phyloP scores from a whole-genome alignment of 2,113 vertebrate genomes.

The Brachyistius frenatus region DNA sequence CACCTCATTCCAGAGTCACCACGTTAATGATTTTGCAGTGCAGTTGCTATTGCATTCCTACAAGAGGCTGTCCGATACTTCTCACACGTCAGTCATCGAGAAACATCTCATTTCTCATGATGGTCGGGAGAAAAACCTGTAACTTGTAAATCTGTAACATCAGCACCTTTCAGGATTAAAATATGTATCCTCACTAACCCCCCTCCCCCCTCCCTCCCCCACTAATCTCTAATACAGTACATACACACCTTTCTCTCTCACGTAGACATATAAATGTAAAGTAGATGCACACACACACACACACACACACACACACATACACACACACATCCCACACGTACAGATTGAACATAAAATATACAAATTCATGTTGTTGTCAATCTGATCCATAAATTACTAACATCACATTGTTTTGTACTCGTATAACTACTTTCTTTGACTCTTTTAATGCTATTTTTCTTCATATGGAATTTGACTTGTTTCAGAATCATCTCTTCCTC shows the following conservation, averaged over 20 bases:
- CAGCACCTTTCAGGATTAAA: slow-evolving; percentile 77
- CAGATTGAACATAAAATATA: slow-evolving; percentile 54
- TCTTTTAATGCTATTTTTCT: slow-evolving; percentile 58
- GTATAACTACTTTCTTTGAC: slow-evolving; percentile 54
- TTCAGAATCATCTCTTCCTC: slow-evolving; percentile 29
- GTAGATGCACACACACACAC: slow-evolving; percentile 27
- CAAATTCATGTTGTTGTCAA: slow-evolving; percentile 59
- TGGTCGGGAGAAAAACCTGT: slow-evolving; percentile 19
- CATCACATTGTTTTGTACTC: slow-evolving; percentile 57
- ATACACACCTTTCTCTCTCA: slow-evolving; percentile 23
- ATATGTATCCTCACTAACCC: slow-evolving; percentile 46
- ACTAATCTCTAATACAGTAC: slow-evolving; percentile 49
- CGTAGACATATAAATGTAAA: slow-evolving; percentile 24
- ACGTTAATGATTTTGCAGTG: slow-evolving; percentile 62
- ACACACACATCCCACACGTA: slow-evolving; percentile 41
- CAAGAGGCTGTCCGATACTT: slow-evolving; percentile 30
- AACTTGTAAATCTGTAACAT: slow-evolving; percentile 71
- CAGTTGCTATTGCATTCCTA: slow-evolving; percentile 62
- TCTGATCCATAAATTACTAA: slow-evolving; percentile 75
- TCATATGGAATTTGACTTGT: slow-evolving; percentile 42
- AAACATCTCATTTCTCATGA: slow-evolving; percentile 42
- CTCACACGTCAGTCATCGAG: slow-evolving; percentile 30
- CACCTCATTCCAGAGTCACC: slow-evolving; percentile 38
- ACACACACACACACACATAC: slow-evolving; percentile 40
- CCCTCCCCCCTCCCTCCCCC: slow-evolving; percentile 20